Conservation (phyloP, 2,888 invertebrate species). For the Cerastis leucographa region DNA sequence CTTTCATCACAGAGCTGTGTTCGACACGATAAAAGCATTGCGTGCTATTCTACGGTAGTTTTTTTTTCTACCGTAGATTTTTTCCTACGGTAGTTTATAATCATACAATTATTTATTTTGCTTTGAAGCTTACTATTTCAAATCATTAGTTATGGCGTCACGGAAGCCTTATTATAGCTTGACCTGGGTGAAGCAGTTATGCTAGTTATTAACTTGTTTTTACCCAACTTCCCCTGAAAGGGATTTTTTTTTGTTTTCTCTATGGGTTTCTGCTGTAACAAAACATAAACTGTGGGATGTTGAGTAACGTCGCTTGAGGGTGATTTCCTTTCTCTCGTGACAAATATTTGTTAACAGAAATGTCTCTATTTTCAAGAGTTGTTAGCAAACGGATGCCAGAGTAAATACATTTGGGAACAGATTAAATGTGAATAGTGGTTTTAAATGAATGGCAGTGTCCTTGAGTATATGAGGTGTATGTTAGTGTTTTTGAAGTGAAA, state of each 20-base stretch:
- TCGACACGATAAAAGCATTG: conserved; percentile 35
- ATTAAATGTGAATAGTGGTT: background rate
- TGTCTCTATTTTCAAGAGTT: background rate
- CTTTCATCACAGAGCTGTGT: conserved; percentile 38
- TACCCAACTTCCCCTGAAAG: background rate
- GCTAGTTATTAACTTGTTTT: conserved; percentile 21
- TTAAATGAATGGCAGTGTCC: background rate
- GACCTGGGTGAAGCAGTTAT: conserved; percentile 42
- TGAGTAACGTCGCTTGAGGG: background rate
- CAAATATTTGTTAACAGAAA: background rate
- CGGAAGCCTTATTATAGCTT: conserved; percentile 56
- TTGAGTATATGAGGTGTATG: background rate
- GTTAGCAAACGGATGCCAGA: background rate
- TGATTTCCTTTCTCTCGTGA: background rate
- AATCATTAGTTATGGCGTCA: conserved; percentile 56
- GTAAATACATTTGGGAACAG: background rate
- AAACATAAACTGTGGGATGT: background rate
- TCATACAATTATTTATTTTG: conserved; percentile 52
- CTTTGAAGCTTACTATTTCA: conserved; percentile 52
- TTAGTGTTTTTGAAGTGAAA: too few species aligned
- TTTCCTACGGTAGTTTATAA: conserved; percentile 45
- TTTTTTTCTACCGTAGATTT: conserved; percentile 24
- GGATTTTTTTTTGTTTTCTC: background rate
- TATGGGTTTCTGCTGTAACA: background rate
- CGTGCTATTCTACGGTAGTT: conserved; percentile 46